Evolutionary conservation across 2,113 vertebrate species (phyloP).

Genomic region (Glaucidium brasilianum): DNA sequence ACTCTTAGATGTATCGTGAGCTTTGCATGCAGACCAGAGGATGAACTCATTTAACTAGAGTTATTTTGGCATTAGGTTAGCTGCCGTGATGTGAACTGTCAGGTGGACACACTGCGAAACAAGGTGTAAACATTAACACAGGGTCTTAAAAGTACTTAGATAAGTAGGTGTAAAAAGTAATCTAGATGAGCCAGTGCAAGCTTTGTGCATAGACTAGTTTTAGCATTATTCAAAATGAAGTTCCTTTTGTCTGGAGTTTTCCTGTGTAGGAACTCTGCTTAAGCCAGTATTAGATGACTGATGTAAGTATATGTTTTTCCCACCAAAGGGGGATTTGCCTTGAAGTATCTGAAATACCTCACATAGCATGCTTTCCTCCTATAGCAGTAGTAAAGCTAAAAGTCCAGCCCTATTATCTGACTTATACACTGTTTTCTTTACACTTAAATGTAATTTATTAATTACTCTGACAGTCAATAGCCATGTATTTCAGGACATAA

Average conservation of each 20-base stretch:
- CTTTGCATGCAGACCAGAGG: constrained; percentile 28
- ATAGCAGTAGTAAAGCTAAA: background rate
- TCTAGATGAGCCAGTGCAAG: background rate
- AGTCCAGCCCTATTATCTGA: background rate
- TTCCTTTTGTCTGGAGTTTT: background rate
- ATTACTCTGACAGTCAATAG: background rate
- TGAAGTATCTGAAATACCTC: background rate
- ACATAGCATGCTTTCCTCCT: background rate
- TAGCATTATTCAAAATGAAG: background rate
- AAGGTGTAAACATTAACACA: background rate
- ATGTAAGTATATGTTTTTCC: background rate
- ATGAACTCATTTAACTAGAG: constrained; percentile 3
- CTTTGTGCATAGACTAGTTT: background rate
- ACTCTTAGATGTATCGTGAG: background rate
- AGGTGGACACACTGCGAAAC: background rate
- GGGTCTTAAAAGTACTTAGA: background rate
- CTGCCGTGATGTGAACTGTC: background rate
- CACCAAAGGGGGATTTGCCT: background rate
- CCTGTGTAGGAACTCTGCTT: background rate
- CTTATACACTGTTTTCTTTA: background rate
- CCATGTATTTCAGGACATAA: background rate
- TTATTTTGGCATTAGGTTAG: background rate
- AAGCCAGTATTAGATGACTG: background rate
- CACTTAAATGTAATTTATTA: background rate
- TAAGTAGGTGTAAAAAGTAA: background rate